Evolutionary conservation across 2,888 invertebrate genomes (phyloP).

Genomic region (Sisyra terminalis): DNA sequence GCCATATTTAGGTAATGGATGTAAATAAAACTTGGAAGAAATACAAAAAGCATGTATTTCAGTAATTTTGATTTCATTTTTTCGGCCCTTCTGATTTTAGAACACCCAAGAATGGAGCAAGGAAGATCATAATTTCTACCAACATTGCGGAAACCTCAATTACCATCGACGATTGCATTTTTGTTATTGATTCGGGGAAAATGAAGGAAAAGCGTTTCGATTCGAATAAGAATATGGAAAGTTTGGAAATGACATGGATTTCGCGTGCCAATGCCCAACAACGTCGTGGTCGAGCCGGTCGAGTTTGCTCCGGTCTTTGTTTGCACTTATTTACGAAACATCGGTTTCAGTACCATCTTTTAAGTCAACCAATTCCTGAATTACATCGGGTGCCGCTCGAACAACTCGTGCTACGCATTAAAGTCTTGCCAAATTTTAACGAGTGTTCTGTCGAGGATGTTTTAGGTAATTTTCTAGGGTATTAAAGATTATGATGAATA

Average conservation of each 20-base stretch:
- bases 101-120: slow-evolving; percentile 46
- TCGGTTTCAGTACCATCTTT: slow-evolving; percentile 44
- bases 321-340: slow-evolving; percentile 72
- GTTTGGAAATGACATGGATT: slow-evolving; percentile 76
- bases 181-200: slow-evolving; percentile 80
- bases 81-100: no score
- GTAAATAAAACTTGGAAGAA: no score
- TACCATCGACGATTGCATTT: slow-evolving; percentile 91
- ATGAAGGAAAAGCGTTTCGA: slow-evolving; percentile 82
- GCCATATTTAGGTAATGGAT: slow-evolving; percentile 47
- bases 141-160: slow-evolving; percentile 94
- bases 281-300: slow-evolving; percentile 77
- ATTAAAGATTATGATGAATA: slow-evolving; percentile 11
- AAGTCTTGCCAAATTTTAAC: slow-evolving; percentile 41
- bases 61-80: no score
- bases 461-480: slow-evolving; percentile 25
- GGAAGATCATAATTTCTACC: slow-evolving; percentile 81
- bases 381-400: slow-evolving; percentile 80
- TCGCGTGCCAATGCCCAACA: slow-evolving; percentile 83
- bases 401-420: slow-evolving; percentile 58
- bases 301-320: slow-evolving; percentile 77
- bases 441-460: slow-evolving; percentile 33
- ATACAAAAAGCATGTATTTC: no score
- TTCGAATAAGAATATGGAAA: slow-evolving; percentile 73
- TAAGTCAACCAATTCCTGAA: slow-evolving; percentile 70